Percentiles rank a stretch among this genome's conserved stretches.
phyloP scores from a whole-genome alignment of 2,797 vertebrate species.

The Cynopterus sphinx region DNA sequence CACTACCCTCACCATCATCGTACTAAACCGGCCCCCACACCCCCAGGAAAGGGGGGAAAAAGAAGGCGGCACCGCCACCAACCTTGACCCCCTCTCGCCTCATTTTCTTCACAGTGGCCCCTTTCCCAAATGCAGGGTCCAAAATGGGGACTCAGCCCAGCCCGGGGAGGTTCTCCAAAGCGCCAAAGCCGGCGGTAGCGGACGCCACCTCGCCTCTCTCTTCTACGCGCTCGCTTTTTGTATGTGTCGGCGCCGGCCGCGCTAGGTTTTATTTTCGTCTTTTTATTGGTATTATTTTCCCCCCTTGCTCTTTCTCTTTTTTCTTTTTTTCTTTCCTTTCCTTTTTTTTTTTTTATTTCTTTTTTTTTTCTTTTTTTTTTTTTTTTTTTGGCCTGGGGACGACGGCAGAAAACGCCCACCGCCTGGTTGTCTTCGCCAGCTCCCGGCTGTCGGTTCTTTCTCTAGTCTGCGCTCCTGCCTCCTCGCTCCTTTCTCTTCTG shows the following conservation, averaged over 20 bases:
- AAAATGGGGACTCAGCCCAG: constrained; percentile 67
- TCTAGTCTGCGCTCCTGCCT: constrained; percentile 45
- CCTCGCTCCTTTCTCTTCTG: constrained; percentile 62
- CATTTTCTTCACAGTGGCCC: constrained; percentile 65
- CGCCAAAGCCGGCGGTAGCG: neutral
- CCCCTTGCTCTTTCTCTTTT: neutral
- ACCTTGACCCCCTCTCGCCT: constrained; percentile 55
- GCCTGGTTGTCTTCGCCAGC: neutral
- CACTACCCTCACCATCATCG: constrained; percentile 38
- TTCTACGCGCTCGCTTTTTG: constrained; percentile 64
- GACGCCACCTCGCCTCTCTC: constrained; percentile 47
- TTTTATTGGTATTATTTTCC: constrained; percentile 45
- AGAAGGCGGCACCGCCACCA: constrained; percentile 49
- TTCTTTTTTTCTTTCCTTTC: neutral
- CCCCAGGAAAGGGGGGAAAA: constrained; percentile 24
- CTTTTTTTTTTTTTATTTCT: constrained; percentile 33
- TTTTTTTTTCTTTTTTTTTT: neutral
- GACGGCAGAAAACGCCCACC: neutral
- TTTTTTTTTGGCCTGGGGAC: constrained; percentile 14
- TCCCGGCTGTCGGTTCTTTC: constrained; percentile 65
- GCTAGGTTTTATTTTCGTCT: constrained; percentile 66
- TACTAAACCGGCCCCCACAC: constrained; percentile 68
- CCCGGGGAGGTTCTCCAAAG: constrained; percentile 17
- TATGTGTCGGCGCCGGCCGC: constrained; percentile 44
- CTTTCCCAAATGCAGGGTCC: constrained; percentile 47